Percentiles rank a stretch among this genome's conserved stretches.
These are phyloP conservation scores for Thymelicus sylvestris DNA, from an alignment of 2,888 invertebrate species.

Conservation along the genomic window DNA sequence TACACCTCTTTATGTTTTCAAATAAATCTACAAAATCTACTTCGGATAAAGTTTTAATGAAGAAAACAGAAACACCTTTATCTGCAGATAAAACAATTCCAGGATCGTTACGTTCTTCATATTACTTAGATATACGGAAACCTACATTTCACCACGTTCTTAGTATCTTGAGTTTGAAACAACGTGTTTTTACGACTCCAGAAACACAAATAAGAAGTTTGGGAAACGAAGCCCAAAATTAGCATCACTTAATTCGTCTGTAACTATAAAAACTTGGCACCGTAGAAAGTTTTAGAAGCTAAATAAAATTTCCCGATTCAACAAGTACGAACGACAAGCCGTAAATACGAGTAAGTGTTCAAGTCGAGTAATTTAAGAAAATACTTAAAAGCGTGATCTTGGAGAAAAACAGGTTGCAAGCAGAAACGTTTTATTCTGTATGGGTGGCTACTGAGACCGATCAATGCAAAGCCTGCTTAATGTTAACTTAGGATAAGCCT, in stretches of 20 bases:
- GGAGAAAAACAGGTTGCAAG: background rate
- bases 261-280: conserved; percentile 33
- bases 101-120: background rate
- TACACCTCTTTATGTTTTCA: too few species aligned
- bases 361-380: conserved; percentile 25
- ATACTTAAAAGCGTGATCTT: conserved; percentile 17
- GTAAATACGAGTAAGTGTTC: conserved; percentile 27
- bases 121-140: background rate
- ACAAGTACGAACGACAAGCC: conserved; percentile 32
- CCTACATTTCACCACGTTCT: conserved; percentile 14
- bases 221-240: conserved; percentile 32
- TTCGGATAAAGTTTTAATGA: background rate
- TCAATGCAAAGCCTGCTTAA: background rate
- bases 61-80: background rate
- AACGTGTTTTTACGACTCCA: conserved; percentile 33
- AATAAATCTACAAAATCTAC: background rate
- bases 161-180: conserved; percentile 26
- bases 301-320: conserved; percentile 27
- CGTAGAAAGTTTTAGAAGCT: conserved; percentile 22
- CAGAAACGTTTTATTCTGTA: too few species aligned
- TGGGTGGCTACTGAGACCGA: background rate
- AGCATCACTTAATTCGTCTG: conserved; percentile 35
- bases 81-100: background rate
- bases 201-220: conserved; percentile 27
- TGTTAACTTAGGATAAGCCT: too few species aligned